These are phyloP conservation scores for Ahaetulla prasina DNA, from an alignment of 2,113 vertebrate genomes.

Conservation along the genomic window DNA sequence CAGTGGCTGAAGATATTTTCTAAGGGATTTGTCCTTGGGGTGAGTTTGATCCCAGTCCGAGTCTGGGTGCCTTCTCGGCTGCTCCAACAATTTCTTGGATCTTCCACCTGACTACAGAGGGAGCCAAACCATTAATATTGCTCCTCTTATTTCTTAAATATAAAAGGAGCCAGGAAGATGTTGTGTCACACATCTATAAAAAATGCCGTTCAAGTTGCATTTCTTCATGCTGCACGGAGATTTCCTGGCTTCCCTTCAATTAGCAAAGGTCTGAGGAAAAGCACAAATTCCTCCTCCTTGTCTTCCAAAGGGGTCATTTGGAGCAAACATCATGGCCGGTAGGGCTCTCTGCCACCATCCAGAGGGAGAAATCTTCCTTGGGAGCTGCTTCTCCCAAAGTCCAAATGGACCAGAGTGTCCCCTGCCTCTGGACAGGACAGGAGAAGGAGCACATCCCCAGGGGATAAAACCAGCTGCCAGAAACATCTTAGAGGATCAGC, in stretches of 20 bases:
- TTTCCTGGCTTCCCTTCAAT: not conserved
- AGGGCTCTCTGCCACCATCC: not conserved
- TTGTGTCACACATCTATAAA: not conserved
- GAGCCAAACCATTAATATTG: not conserved
- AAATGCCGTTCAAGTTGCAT: not conserved
- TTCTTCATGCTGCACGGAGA: not conserved
- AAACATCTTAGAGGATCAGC: not conserved
- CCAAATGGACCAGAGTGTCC: not conserved
- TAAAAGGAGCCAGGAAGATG: not conserved
- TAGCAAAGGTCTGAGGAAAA: not conserved
- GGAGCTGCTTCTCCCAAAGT: not conserved
- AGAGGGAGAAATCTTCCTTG: not conserved
- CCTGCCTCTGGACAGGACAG: not conserved
- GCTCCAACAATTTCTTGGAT: not conserved
- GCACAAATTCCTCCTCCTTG: not conserved
- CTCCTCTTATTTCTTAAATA: not conserved
- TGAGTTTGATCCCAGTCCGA: not conserved
- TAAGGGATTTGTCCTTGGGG: not conserved
- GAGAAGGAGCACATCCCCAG: not conserved
- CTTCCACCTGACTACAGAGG: not conserved
- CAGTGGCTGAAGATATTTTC: not conserved
- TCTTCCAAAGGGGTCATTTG: not conserved
- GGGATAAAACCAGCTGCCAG: not conserved
- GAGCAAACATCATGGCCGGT: not conserved
- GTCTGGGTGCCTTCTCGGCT: not conserved